Percentiles rank a stretch among this genome's conserved stretches.
Evolutionary conservation across 1,140 invertebrate species (phyloP).

Genomic region (Rhopalosiphum padi): DNA sequence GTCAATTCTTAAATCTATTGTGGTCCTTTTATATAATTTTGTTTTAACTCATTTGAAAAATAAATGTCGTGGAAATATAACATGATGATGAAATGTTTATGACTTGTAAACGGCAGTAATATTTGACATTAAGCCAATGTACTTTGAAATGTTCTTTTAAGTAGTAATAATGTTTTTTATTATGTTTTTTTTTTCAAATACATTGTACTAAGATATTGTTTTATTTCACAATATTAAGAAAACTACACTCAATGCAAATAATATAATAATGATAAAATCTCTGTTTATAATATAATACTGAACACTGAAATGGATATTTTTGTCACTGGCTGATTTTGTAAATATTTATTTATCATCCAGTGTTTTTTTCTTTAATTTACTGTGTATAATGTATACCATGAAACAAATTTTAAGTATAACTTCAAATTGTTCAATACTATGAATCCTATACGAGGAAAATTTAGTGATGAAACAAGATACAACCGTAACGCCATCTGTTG

Average conservation of each 20-base stretch:
- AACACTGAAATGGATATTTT: not conserved
- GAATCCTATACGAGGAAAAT: too few species aligned
- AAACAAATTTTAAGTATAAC: not conserved
- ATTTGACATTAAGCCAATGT: not conserved
- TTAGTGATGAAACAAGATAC: too few species aligned
- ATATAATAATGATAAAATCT: not conserved
- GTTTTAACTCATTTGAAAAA: conserved; percentile 23
- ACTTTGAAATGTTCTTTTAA: not conserved
- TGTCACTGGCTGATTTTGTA: not conserved
- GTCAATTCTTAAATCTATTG: not conserved
- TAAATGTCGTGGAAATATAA: conserved; percentile 20
- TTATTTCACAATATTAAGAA: not conserved
- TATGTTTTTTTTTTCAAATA: not conserved
- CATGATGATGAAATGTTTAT: not conserved
- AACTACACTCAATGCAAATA: not conserved
- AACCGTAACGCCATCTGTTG: too few species aligned
- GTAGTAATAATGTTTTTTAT: not conserved
- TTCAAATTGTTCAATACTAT: not conserved
- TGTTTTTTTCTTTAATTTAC: too few species aligned
- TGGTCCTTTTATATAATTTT: conserved; percentile 14
- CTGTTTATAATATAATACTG: not conserved
- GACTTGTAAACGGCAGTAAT: not conserved
- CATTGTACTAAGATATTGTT: not conserved
- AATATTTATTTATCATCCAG: not conserved
- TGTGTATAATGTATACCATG: too few species aligned